Evolutionary conservation across 2,797 vertebrate genomes (phyloP), one percentile per base, ranked within the genome.

Genomic region (Mycteria americana): DNA sequence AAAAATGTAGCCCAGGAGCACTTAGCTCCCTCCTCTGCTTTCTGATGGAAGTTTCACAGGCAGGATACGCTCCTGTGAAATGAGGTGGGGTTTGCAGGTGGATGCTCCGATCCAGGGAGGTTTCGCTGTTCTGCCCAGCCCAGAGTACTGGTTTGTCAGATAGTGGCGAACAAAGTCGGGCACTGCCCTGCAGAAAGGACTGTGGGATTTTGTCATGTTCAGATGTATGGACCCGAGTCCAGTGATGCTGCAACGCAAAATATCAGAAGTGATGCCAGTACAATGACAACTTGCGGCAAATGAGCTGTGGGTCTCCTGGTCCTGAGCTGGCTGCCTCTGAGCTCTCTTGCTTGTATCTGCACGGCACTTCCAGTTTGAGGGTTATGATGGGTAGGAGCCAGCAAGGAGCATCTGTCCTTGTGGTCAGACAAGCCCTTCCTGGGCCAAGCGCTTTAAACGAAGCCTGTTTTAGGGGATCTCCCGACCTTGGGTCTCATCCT

Each of bases 251-350:
- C 39, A 30, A 22, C 0, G 6, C 31, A 51, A 72, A 30, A 12
- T 10, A 11, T 11, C 45, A 56, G 48, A 56, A 39, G 41, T 10
- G 54, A 74, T 54, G 43, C 37, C 28, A 16, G 35, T 12, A 9
- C 10, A 18, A 10, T 3, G 7, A n/a, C 1, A 9, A 25, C 48
- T 9, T 21, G 31, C 0, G 2, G 62, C 25, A 28, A 51, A 28
- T 4, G 16, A 39, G 21, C 60, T 2, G 1, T 27, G 46, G 21
- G 46, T 39, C 23, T 60, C 12, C 54, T 23, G n/a, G 21, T 48
- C 35, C 51, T 0, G 18, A 73, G 31, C 59, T 33, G 51, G 18
- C 46, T 69, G 28, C 45, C 22, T 53, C 84, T 19, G 45, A 57
- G 27, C 27, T 24, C 7, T 46, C 39, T 14, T 27, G 59, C n/a